A percentile compares a stretch with the other conserved stretches of the same genome.
These are phyloP conservation scores for Metallyticus violacea DNA, from an alignment of 2,888 invertebrate species.

Conservation along the genomic window DNA sequence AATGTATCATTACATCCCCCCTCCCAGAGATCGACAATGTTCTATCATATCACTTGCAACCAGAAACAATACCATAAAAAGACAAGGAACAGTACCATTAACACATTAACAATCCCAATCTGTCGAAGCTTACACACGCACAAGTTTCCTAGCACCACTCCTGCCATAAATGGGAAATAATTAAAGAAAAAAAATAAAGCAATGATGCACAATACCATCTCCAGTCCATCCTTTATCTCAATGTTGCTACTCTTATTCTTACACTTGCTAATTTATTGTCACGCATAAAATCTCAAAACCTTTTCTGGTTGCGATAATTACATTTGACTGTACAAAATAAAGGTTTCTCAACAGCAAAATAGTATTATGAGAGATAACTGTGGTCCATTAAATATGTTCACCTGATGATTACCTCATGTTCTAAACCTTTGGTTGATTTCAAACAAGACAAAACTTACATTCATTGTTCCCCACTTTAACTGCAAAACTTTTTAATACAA, in stretches of 20 bases:
- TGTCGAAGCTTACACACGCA: not conserved
- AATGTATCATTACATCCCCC: not conserved
- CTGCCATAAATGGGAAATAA: not conserved
- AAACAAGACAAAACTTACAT: not conserved
- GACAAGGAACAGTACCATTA: conserved; percentile 13
- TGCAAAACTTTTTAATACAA: not conserved
- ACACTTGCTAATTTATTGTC: conserved; percentile 14
- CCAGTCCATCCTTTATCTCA: not conserved
- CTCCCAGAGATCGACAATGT: not conserved
- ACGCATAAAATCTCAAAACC: conserved; percentile 13
- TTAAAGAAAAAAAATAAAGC: not conserved
- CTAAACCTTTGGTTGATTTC: not conserved
- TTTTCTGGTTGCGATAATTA: not conserved
- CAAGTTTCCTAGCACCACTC: not conserved
- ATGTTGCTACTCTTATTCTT: not conserved
- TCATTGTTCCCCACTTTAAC: not conserved
- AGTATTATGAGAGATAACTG: not conserved
- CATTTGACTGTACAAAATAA: conserved; percentile 3
- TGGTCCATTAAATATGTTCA: not conserved
- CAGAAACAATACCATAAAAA: conserved; percentile 7
- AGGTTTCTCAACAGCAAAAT: conserved; percentile 1
- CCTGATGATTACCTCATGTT: not conserved
- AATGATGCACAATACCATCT: not conserved
- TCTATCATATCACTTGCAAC: not conserved
- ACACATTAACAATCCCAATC: not conserved